These are phyloP conservation scores for Sphaerodactylus townsendi DNA, from an alignment of 2,113 vertebrate species.

Conservation along the genomic window DNA sequence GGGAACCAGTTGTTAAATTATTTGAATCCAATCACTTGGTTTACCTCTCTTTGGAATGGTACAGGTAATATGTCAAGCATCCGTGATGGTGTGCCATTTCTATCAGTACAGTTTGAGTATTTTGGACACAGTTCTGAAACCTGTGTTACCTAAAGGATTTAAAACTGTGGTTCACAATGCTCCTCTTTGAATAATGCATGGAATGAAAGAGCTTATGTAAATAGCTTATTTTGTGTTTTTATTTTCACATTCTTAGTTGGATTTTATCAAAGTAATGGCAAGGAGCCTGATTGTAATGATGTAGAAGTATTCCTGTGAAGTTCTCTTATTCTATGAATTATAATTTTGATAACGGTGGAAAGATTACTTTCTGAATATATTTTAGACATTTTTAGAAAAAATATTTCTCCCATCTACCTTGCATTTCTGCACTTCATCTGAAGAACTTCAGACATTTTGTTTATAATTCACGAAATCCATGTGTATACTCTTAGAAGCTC, in stretches of 20 bases:
- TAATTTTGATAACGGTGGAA: slow-evolving; percentile 36
- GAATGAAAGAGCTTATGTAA: not conserved
- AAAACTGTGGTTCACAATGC: not conserved
- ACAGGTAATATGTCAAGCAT: not conserved
- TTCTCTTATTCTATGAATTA: slow-evolving; percentile 42
- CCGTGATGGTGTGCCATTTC: not conserved
- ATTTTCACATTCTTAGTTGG: not conserved
- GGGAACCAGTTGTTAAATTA: too few species aligned
- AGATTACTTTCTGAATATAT: slow-evolving; percentile 21
- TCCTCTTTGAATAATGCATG: not conserved
- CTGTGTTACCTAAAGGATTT: not conserved
- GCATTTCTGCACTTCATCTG: slow-evolving; percentile 42
- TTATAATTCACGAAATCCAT: slow-evolving; percentile 49
- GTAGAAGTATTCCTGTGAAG: slow-evolving; percentile 30
- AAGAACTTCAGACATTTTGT: slow-evolving; percentile 30
- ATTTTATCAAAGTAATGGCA: slow-evolving; percentile 1
- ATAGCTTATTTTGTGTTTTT: not conserved
- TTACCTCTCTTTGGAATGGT: too few species aligned
- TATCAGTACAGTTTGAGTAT: not conserved
- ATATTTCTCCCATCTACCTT: slow-evolving; percentile 34
- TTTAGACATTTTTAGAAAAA: slow-evolving; percentile 4
- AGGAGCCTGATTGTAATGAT: slow-evolving; percentile 29
- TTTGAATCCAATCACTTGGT: too few species aligned
- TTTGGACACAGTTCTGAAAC: not conserved
- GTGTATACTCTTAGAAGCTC: not conserved